A percentile compares a stretch with the other conserved stretches of the same genome.
Conservation (phyloP, 2,113 vertebrate genomes). For the Bettongia penicillata region DNA sequence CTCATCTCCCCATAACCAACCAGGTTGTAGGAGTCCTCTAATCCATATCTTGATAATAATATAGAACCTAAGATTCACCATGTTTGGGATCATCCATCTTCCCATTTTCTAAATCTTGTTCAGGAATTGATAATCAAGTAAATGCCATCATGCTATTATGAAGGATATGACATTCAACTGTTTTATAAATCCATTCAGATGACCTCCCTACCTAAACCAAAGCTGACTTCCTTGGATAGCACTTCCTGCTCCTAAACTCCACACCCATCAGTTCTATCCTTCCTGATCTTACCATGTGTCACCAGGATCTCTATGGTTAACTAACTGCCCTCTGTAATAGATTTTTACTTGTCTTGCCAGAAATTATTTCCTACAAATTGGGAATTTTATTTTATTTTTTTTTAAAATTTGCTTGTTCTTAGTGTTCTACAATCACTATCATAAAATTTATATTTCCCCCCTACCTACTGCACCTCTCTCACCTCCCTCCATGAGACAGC, state of each 20-base stretch:
- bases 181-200: neutral
- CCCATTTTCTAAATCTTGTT: neutral
- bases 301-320: neutral
- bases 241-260: neutral
- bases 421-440: too few species aligned
- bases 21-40: neutral
- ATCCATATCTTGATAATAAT: neutral
- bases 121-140: too few species aligned
- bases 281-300: neutral
- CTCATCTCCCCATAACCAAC: too few species aligned
- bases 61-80: neutral
- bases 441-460: too few species aligned
- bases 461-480: too few species aligned
- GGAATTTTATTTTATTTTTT: neutral
- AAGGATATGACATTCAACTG: neutral
- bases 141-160: neutral
- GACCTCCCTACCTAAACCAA: too few species aligned
- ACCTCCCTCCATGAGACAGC: too few species aligned
- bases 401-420: too few species aligned
- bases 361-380: neutral
- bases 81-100: neutral
- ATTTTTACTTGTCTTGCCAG: neutral
- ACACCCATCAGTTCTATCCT: neutral
- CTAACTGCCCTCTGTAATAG: neutral
- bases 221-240: neutral